Percentiles rank a stretch among this genome's conserved stretches.
phyloP scores from a whole-genome alignment of 2,113 vertebrate genomes.

The Narcine bancroftii region DNA sequence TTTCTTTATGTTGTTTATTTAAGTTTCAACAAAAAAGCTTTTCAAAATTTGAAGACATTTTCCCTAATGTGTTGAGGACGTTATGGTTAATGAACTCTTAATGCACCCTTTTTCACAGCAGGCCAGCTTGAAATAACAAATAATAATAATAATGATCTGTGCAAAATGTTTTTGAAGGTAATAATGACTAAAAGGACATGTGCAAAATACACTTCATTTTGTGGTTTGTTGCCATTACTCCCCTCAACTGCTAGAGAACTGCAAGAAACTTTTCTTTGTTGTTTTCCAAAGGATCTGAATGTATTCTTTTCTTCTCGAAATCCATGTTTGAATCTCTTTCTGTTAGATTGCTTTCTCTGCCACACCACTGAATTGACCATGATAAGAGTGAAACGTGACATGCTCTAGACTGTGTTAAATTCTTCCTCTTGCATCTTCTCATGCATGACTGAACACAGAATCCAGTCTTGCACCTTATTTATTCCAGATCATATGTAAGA shows the following conservation, averaged over 20 bases:
- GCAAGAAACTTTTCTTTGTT: background rate
- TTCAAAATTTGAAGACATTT: background rate
- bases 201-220: background rate
- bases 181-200: background rate
- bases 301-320: background rate
- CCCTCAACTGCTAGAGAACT: background rate
- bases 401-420: background rate
- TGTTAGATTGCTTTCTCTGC: background rate
- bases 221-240: background rate
- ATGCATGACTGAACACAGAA: background rate
- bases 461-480: background rate
- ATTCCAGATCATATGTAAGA: too few species aligned
- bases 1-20: slow-evolving; percentile 1
- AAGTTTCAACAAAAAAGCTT: background rate
- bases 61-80: background rate
- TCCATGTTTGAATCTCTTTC: too few species aligned
- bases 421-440: background rate
- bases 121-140: background rate
- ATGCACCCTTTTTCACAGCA: background rate
- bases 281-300: background rate
- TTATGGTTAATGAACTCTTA: background rate
- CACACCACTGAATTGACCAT: background rate
- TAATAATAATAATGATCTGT: slow-evolving; percentile 22
- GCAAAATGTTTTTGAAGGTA: background rate
- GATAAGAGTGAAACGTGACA: background rate